Percentiles rank a stretch among this genome's conserved stretches.
Conservation (phyloP, 2,797 vertebrate species). For the Sternarchorhynchus goeldii region DNA sequence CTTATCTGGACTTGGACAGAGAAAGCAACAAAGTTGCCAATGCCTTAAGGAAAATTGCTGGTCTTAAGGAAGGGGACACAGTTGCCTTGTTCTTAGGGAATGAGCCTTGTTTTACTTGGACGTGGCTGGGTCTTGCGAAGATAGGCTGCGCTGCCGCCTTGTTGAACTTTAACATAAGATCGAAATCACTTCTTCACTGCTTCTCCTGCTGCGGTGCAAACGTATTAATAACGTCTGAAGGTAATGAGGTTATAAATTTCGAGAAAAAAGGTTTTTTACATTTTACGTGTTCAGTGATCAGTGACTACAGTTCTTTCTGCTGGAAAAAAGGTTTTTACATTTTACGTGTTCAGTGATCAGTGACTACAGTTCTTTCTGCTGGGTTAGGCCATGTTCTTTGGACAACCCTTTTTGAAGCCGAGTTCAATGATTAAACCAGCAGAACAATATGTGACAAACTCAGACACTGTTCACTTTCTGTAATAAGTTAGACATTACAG, state of each 20-base stretch:
- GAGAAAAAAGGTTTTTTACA: no score
- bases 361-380: no score
- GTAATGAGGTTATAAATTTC: constrained; percentile 64
- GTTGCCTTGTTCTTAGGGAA: constrained; percentile 84
- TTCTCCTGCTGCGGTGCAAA: constrained; percentile 83
- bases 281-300: no score
- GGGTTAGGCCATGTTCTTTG: no score
- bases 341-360: no score
- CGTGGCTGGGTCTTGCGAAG: constrained; percentile 84
- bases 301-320: no score
- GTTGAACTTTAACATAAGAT: constrained; percentile 84
- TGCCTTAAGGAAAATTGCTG: constrained; percentile 71
- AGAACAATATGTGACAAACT: no score
- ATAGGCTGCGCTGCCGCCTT: constrained; percentile 83
- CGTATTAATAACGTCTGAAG: constrained; percentile 78
- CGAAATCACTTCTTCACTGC: constrained; percentile 83
- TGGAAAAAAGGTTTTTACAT: no score
- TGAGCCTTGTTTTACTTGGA: constrained; percentile 79
- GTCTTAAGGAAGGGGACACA: constrained; percentile 76
- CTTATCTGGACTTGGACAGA: constrained; percentile 77
- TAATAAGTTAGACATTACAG: no score
- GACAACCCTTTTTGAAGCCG: no score
- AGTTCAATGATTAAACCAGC: no score
- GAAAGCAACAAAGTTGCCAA: constrained; percentile 80
- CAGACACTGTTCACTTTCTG: no score